Evolutionary conservation across 2,888 invertebrate genomes (phyloP).

Genomic region (Ptilodon capucinus): DNA sequence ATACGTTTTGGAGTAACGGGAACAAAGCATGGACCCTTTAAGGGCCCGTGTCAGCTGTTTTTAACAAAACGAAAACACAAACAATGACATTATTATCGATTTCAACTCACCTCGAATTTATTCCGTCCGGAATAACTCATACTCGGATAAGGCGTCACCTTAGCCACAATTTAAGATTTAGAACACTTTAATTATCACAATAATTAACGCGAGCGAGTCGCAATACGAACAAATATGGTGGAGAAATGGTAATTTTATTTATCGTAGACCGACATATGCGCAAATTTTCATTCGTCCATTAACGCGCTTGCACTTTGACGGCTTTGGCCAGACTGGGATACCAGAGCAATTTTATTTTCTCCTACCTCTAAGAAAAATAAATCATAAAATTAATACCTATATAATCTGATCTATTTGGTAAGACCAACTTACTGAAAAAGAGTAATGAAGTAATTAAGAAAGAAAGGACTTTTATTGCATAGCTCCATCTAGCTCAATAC

Average conservation of each 20-base stretch:
- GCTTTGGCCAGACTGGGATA: slow-evolving; percentile 35
- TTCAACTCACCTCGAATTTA: slow-evolving; percentile 83
- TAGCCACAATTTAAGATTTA: slow-evolving; percentile 74
- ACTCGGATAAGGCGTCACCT: slow-evolving; percentile 75
- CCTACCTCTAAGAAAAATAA: no score
- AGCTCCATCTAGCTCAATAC: no score
- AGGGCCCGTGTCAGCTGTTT: slow-evolving; percentile 83
- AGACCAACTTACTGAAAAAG: no score
- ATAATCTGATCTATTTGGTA: no score
- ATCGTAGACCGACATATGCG: slow-evolving; percentile 37
- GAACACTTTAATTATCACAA: slow-evolving; percentile 25
- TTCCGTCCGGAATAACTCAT: slow-evolving; percentile 86
- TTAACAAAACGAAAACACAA: slow-evolving; percentile 79
- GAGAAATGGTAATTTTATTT: slow-evolving; percentile 50
- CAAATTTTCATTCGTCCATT: slow-evolving; percentile 30
- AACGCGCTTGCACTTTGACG: no score
- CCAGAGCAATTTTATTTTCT: slow-evolving; percentile 16
- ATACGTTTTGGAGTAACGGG: slow-evolving; percentile 13
- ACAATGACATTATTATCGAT: slow-evolving; percentile 48
- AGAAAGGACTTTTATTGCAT: no score
- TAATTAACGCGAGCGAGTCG: slow-evolving; percentile 32
- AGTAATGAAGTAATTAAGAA: no score
- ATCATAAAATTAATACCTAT: no score
- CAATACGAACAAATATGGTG: slow-evolving; percentile 59
- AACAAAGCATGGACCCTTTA: slow-evolving; percentile 54